Evolutionary conservation across 2,113 vertebrate genomes (phyloP).

Genomic region (Procapra przewalskii): DNA sequence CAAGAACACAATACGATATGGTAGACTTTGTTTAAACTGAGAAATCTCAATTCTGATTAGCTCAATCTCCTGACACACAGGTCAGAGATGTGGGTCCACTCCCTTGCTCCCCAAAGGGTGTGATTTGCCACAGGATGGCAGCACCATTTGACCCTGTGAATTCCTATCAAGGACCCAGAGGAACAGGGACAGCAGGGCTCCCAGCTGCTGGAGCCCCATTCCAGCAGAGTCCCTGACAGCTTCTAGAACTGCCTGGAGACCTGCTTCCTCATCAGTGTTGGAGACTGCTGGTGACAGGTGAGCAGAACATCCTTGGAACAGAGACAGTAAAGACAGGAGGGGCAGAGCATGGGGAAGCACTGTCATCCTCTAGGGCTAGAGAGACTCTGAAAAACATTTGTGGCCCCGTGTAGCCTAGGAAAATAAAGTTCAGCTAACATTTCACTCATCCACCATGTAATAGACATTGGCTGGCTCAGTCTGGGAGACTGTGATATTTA

Average conservation of each 20-base stretch:
- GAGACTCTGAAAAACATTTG: not conserved
- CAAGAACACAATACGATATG: not conserved
- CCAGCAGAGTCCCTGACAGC: not conserved
- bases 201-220: too few species aligned
- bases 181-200: not conserved
- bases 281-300: not conserved
- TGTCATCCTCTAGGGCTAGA: not conserved
- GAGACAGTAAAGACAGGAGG: not conserved
- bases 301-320: not conserved
- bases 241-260: not conserved
- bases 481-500: slow-evolving; percentile 24
- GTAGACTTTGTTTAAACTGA: not conserved
- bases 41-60: not conserved
- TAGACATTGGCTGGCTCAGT: not conserved
- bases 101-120: too few species aligned
- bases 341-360: too few species aligned
- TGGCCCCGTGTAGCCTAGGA: not conserved
- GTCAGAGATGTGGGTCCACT: not conserved
- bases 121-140: not conserved
- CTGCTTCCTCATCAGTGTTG: not conserved
- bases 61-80: not conserved
- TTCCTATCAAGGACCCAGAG: not conserved
- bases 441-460: slow-evolving; percentile 2
- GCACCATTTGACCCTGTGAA: not conserved
- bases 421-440: not conserved